Evolutionary conservation across 2,113 vertebrate species (phyloP), one percentile per base, ranked within the genome.

Genomic region (Pimephales promelas): DNA sequence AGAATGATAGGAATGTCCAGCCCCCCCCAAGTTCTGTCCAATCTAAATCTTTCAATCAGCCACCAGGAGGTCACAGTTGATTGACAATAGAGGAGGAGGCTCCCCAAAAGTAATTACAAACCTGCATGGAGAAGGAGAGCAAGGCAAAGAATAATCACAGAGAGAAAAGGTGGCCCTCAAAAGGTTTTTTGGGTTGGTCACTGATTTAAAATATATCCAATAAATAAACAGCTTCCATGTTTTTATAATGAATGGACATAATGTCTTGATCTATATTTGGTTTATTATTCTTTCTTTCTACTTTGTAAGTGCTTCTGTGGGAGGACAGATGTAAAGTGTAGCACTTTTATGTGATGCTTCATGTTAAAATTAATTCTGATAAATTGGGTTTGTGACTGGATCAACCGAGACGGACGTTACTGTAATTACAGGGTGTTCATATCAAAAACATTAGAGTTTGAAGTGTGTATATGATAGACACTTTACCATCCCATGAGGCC

Each of bases 1-100:
- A 86, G 83, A 89, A 92, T 89, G 77, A 40, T 36, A 74, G 87
- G 88, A 92, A 92, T 92, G 86, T 83, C n/a, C 49, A 64, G 82
- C 73, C 24, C 64, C 24, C 64, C 61, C 59, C 10, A 43, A 1
- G 61, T 40, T 70, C n/a, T 78, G 61, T 68, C 47, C 52, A 68
- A 11, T 10, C 49, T 43, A 34, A 57, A 47, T 70, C 49, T 57
- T 36, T 79, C 62, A 54, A 34, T 84, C 75, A 77, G 52, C 77
- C 83, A 84, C 74, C 83, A 79, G 52, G 75, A 84, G 83, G 49
- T 84, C 83, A 79, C 24, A 71, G 40, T 2, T 49, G 64, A 84
- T 10, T 79, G 75, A 59, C 64, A 71, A 56, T 26, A 22, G 52
- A 43, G 45, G 10, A 70, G 28, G 45, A 81, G 40, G 49, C 64